These are phyloP conservation scores for Botia kubotai DNA, from an alignment of 2,797 vertebrate genomes.

Conservation along the genomic window DNA sequence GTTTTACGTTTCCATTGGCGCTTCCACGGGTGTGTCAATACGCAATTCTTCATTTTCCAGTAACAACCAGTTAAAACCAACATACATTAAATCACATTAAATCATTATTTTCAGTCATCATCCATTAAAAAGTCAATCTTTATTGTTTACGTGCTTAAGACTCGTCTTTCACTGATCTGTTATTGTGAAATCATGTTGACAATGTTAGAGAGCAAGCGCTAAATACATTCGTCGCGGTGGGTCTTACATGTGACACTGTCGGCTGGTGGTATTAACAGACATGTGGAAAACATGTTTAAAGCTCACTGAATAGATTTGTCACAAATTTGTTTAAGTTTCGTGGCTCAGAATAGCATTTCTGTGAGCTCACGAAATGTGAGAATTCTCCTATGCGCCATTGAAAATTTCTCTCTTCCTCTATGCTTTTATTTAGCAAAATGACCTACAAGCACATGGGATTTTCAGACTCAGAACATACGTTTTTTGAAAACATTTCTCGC, in stretches of 20 bases:
- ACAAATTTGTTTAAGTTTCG: constrained; percentile 37
- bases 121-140: not conserved
- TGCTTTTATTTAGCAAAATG: constrained; percentile 58
- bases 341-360: constrained; percentile 28
- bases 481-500: constrained; percentile 50
- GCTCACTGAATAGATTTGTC: constrained; percentile 44
- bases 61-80: too few relatives aligned
- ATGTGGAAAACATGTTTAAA: constrained; percentile 40
- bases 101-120: not conserved
- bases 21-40: too few relatives aligned
- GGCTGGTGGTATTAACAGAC: constrained; percentile 45
- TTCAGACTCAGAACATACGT: constrained; percentile 48
- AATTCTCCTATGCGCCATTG: constrained; percentile 51
- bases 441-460: constrained; percentile 53
- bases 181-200: not conserved
- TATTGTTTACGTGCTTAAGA: not conserved
- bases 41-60: not conserved
- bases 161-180: not conserved
- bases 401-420: constrained; percentile 53
- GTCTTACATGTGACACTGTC: constrained; percentile 27
- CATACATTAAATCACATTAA: not conserved
- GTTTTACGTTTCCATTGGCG: too few relatives aligned
- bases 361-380: constrained; percentile 54
- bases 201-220: constrained; percentile 11
- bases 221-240: constrained; percentile 13